These are phyloP conservation scores for Corythornis madagascariensis DNA, from an alignment of 2,113 vertebrate species.

Conservation along the genomic window DNA sequence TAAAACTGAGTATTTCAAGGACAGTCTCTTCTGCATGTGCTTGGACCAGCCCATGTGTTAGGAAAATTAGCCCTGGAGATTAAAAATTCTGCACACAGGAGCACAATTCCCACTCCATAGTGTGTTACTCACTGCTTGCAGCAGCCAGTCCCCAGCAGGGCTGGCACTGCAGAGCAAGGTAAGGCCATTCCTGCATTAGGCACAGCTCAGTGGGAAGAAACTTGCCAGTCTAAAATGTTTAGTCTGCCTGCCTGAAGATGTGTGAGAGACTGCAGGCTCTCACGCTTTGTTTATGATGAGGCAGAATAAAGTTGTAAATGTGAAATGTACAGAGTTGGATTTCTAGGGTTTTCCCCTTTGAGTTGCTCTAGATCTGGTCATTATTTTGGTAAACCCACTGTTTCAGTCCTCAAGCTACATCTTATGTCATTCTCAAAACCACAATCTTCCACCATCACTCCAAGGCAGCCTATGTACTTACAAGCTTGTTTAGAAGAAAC, in stretches of 20 bases:
- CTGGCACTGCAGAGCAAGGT: neutral
- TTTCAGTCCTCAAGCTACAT: neutral
- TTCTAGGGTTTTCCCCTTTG: neutral
- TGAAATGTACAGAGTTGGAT: neutral
- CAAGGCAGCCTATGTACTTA: neutral
- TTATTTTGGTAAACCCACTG: neutral
- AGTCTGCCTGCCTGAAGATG: slow-evolving; percentile 24
- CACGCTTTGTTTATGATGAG: neutral
- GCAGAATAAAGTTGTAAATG: neutral
- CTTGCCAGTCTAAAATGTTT: slow-evolving; percentile 25
- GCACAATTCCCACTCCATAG: neutral
- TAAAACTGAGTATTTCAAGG: neutral
- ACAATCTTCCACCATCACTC: neutral
- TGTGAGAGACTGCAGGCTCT: neutral
- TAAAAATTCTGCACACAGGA: neutral
- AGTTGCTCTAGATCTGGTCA: neutral
- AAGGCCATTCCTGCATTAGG: neutral
- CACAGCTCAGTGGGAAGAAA: neutral
- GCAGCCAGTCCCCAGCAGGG: neutral
- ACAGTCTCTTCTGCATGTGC: neutral
- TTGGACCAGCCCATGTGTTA: neutral
- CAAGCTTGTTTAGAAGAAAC: neutral
- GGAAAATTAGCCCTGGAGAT: neutral
- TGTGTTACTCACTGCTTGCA: neutral
- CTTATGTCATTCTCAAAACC: neutral